Base-by-base conservation (phyloP, 2,113 vertebrate species). In the Elephas maximus region DNA sequence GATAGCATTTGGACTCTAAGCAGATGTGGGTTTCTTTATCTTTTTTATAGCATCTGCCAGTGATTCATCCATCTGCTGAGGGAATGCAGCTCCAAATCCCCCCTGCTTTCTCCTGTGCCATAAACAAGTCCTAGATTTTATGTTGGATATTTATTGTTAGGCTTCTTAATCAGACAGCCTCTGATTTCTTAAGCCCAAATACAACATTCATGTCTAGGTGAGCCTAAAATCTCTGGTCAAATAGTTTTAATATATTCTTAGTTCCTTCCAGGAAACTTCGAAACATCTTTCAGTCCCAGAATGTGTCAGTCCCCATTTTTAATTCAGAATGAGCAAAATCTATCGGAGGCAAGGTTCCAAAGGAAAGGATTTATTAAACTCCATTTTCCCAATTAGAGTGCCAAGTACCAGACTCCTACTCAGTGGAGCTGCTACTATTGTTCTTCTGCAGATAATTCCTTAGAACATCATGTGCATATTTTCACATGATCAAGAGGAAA, bases 61-160 rank as follows among this genome's bases (percentile, higher is more conserved):
- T 90, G 91, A 95, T 98, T 95, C 63, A 69, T 97, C 93, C 94
- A 97, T 93, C 85, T 86, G 79, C 45, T 96, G 53, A 95, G 76
- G 85, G 71, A 45, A 82, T 96, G 90, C 62, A 65, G 21, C 62
- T 96, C 90, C 80, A 93, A 89, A 76, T 62, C 86, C 81, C 84
- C 84, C 33, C 74, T 71, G 60, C 77, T 90, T 87, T 94, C 62
- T 88, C 89, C 63, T 51, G 24, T 90, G 69, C 90, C 71, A 71
- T 86, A 87, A 88, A 78, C 62, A 92, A 78, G 88, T 82, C 81
- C 82, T 92, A 60, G 86, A 83, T 83, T 93, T 95, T 94, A 84
- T 88, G 51, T 69, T 95, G 15, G 62, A 17, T 96, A 53, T 63
- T 79, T 60, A 45, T 90, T 91, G 63, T 83, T 53, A 57, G n/a